Conservation (phyloP, 2,797 vertebrate genomes). For the Clarias laeviceps region DNA sequence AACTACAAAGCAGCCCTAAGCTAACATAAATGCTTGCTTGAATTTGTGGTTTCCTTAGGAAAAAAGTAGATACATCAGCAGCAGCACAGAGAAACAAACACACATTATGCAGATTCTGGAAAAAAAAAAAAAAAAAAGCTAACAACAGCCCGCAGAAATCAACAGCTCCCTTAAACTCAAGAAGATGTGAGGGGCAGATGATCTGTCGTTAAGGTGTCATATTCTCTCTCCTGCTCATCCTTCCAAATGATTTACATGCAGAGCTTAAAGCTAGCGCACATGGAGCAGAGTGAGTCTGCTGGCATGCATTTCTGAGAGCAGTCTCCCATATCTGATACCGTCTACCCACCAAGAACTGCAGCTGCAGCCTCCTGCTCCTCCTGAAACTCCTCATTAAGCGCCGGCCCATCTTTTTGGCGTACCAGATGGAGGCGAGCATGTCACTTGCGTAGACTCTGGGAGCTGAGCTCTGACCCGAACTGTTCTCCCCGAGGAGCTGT, state of each 20-base stretch:
- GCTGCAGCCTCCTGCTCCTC: slow-evolving; percentile 64
- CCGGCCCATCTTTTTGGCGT: slow-evolving; percentile 67
- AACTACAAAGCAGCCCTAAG: background rate
- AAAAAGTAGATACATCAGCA: background rate
- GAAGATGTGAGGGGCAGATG: background rate
- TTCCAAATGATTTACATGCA: slow-evolving; percentile 48
- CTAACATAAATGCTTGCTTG: background rate
- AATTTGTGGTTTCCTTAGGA: background rate
- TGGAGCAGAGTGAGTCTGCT: slow-evolving; percentile 1
- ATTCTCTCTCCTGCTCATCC: background rate
- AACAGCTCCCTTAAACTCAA: background rate
- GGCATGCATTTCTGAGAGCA: slow-evolving; percentile 33
- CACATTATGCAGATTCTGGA: background rate
- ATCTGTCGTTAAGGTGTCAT: background rate
- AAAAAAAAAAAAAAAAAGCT: background rate
- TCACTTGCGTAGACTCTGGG: slow-evolving; percentile 18
- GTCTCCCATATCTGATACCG: slow-evolving; percentile 18
- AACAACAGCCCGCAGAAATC: background rate
- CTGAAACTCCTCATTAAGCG: slow-evolving; percentile 64
- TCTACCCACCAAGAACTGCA: slow-evolving; percentile 67
- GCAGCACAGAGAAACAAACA: background rate
- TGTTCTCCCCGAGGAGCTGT: slow-evolving; percentile 29
- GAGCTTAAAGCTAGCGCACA: slow-evolving; percentile 37
- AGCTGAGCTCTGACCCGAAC: slow-evolving; percentile 26
- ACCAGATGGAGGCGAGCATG: slow-evolving; percentile 70